Conservation (phyloP, 92 coral and sea anemone species). For the Epizoanthus illoricatus region DNA sequence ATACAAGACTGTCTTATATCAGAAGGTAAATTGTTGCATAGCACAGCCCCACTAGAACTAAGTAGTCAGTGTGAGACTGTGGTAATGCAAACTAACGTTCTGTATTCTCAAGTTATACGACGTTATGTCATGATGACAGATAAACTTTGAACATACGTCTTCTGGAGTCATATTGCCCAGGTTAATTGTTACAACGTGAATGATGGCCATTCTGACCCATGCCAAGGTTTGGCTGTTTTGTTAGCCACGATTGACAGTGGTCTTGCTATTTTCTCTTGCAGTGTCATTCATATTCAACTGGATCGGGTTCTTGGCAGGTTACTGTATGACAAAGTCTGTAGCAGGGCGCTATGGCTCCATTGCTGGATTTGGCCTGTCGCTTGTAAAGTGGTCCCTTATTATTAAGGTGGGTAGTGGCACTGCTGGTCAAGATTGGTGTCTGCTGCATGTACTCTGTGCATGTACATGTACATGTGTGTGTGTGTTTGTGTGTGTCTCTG, state of each 20-base stretch:
- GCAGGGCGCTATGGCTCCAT: conserved; percentile 96
- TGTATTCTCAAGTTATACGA: too few species aligned
- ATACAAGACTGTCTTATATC: too few species aligned
- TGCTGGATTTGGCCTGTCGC: conserved; percentile 96
- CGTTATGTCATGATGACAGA: too few species aligned
- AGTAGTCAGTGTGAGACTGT: too few species aligned
- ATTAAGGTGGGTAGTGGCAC: conserved; percentile 65
- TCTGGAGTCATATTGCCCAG: too few species aligned
- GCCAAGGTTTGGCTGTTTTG: too few species aligned
- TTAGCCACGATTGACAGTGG: not conserved
- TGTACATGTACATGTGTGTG: not conserved
- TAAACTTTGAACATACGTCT: too few species aligned
- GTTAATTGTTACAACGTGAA: too few species aligned
- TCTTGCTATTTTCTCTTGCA: conserved; percentile 28
- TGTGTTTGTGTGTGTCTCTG: not conserved
- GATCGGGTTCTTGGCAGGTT: conserved; percentile 98
- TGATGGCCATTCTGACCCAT: too few species aligned
- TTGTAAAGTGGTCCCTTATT: conserved; percentile 93
- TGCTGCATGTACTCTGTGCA: not conserved
- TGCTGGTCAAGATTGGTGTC: not conserved
- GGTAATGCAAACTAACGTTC: too few species aligned
- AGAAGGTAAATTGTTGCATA: too few species aligned
- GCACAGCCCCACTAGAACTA: too few species aligned
- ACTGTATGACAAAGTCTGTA: conserved; percentile 86
- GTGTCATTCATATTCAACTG: conserved; percentile 96